These are phyloP conservation scores for Spizaetus ornatus DNA, from an alignment of 2,113 vertebrate species.

Conservation along the genomic window DNA sequence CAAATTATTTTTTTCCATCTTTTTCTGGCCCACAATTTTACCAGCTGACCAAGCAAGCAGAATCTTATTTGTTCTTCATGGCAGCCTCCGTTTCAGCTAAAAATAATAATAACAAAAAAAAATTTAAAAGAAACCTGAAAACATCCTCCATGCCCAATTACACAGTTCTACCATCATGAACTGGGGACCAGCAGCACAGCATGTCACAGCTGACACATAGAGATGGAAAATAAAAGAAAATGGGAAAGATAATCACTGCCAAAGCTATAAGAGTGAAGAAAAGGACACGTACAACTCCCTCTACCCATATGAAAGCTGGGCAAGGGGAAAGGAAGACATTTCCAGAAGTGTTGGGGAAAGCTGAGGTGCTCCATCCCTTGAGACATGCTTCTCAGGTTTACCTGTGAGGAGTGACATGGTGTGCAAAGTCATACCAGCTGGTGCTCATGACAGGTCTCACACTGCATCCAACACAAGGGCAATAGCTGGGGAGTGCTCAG, in stretches of 20 bases:
- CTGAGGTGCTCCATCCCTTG: not conserved
- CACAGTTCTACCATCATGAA: not conserved
- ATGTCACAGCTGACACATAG: not conserved
- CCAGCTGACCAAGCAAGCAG: not conserved
- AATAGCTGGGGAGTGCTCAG: not conserved
- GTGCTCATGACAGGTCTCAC: rapidly evolving
- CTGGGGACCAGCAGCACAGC: rapidly evolving
- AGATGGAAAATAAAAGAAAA: not conserved
- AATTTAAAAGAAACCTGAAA: not conserved
- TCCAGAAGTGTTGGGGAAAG: not conserved
- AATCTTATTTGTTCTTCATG: not conserved
- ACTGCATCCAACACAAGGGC: not conserved
- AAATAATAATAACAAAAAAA: not conserved
- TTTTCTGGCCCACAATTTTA: not conserved
- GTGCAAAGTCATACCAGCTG: not conserved
- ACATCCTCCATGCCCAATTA: not conserved
- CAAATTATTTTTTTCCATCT: not conserved
- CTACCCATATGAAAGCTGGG: not conserved
- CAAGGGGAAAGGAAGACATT: not conserved
- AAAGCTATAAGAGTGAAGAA: not conserved
- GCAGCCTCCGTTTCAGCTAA: not conserved
- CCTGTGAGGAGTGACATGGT: not conserved
- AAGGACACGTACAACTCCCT: not conserved
- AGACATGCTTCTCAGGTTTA: not conserved
- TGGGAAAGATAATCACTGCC: not conserved